A percentile compares a stretch with the other conserved stretches of the same genome.
These are phyloP conservation scores for Myotis findleyi DNA, from an alignment of 2,797 vertebrate species.

Conservation along the genomic window DNA sequence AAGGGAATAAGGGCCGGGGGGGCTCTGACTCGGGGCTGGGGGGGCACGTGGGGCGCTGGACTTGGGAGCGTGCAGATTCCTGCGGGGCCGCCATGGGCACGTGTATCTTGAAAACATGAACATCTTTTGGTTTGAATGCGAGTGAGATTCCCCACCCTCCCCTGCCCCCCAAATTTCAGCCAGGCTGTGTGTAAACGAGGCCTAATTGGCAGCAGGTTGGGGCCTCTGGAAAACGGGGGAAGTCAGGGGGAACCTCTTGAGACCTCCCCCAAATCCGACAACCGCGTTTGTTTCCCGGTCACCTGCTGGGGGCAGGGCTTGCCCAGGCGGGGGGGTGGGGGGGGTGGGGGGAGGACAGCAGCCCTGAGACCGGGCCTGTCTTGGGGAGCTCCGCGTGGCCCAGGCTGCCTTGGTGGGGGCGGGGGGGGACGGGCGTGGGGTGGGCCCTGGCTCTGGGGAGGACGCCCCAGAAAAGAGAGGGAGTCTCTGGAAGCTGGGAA, in stretches of 20 bases:
- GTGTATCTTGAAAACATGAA: constrained; percentile 43
- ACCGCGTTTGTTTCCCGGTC: fast-evolving
- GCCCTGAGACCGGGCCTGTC: fast-evolving
- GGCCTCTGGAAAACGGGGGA: background rate
- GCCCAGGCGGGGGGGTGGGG: fast-evolving
- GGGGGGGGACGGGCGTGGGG: background rate
- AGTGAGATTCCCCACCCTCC: background rate
- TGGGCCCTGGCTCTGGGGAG: background rate
- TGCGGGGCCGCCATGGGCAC: background rate
- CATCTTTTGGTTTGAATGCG: constrained; percentile 43
- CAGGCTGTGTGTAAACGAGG: constrained; percentile 21
- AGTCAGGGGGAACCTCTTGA: background rate
- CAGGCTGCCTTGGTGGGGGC: background rate
- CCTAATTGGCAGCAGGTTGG: constrained; percentile 59
- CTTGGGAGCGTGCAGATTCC: background rate
- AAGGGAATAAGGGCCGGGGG: too few species aligned
- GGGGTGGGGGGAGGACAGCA: too few species aligned
- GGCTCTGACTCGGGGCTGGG: too few species aligned
- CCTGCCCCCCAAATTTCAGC: background rate
- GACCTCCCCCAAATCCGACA: background rate
- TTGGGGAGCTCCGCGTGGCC: background rate
- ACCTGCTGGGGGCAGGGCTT: background rate
- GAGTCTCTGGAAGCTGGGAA: too few species aligned
- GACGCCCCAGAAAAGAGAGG: background rate
- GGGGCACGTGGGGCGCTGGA: too few species aligned